phyloP scores from a whole-genome alignment of 2,797 vertebrate genomes.

The Euthynnus affinis region DNA sequence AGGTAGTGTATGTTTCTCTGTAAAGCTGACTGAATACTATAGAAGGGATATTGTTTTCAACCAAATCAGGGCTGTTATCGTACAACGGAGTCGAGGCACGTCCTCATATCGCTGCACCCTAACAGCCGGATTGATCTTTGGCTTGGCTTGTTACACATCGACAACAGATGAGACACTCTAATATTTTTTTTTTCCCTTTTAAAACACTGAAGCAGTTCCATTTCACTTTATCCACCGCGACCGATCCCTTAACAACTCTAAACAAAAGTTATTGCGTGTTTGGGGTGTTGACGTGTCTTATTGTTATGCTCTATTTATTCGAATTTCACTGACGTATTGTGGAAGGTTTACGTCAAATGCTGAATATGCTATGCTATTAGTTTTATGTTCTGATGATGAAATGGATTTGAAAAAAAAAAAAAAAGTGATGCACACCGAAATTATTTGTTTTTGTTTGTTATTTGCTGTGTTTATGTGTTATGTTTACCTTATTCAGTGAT shows the following conservation, averaged over 20 bases:
- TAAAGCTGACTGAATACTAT: slow-evolving; percentile 35
- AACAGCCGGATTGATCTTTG: slow-evolving; percentile 34
- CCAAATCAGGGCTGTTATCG: slow-evolving; percentile 11
- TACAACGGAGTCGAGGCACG: slow-evolving; percentile 31
- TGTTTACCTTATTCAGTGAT: slow-evolving; percentile 68
- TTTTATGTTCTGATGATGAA: slow-evolving; percentile 54
- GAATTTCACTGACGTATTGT: slow-evolving; percentile 60
- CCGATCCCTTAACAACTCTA: slow-evolving; percentile 47
- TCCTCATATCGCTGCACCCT: slow-evolving; percentile 27
- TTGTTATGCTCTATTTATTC: slow-evolving; percentile 78
- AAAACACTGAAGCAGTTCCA: slow-evolving; percentile 29
- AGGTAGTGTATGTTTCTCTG: slow-evolving; percentile 28
- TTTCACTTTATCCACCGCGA: slow-evolving; percentile 28
- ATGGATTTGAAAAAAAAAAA: slow-evolving; percentile 48
- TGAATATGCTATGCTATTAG: slow-evolving; percentile 73
- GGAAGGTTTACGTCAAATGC: slow-evolving; percentile 60
- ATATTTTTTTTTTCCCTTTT: slow-evolving; percentile 19
- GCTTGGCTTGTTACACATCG: slow-evolving; percentile 34
- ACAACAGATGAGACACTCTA: slow-evolving; percentile 33
- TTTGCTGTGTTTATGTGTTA: slow-evolving; percentile 76
- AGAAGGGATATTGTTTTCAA: slow-evolving; percentile 35
- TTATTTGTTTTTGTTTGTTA: slow-evolving; percentile 46
- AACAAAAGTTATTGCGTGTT: slow-evolving; percentile 47
- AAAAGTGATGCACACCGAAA: slow-evolving; percentile 66
- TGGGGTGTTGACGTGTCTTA: slow-evolving; percentile 71